phyloP scores from a whole-genome alignment of 2,888 invertebrate genomes.

The Sepiola atlantica region DNA sequence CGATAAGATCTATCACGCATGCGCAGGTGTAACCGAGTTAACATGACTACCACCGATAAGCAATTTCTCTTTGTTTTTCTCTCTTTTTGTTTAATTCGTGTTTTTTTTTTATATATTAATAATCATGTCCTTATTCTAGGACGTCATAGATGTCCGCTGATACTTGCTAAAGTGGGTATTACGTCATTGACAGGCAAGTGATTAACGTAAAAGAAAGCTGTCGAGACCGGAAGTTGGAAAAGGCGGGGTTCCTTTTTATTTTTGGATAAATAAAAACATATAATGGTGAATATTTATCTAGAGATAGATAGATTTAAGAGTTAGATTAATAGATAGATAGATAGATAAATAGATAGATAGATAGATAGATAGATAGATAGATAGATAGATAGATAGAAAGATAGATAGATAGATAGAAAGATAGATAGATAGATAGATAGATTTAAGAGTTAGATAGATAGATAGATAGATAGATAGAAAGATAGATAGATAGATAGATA shows the following conservation, averaged over 20 bases:
- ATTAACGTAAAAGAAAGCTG: not conserved
- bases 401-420: too few relatives aligned
- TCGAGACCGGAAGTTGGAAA: not conserved
- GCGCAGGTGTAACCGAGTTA: not conserved
- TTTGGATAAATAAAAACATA: not conserved
- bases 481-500: too few relatives aligned
- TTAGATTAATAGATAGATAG: too few relatives aligned
- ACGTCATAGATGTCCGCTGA: not conserved
- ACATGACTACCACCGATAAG: not conserved
- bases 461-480: too few relatives aligned
- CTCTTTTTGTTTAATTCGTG: not conserved
- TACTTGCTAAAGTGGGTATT: not conserved
- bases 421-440: too few relatives aligned
- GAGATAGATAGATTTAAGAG: too few relatives aligned
- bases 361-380: too few relatives aligned
- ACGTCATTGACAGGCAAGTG: not conserved
- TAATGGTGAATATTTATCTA: not conserved
- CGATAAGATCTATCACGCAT: not conserved
- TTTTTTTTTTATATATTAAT: not conserved
- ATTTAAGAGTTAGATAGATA: too few relatives aligned
- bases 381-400: too few relatives aligned
- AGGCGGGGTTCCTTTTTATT: not conserved
- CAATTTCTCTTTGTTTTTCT: not conserved
- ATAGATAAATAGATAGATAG: too few relatives aligned
- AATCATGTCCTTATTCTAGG: not conserved